Base-by-base conservation (phyloP, 2,797 vertebrate species). In the Anableps anableps region DNA sequence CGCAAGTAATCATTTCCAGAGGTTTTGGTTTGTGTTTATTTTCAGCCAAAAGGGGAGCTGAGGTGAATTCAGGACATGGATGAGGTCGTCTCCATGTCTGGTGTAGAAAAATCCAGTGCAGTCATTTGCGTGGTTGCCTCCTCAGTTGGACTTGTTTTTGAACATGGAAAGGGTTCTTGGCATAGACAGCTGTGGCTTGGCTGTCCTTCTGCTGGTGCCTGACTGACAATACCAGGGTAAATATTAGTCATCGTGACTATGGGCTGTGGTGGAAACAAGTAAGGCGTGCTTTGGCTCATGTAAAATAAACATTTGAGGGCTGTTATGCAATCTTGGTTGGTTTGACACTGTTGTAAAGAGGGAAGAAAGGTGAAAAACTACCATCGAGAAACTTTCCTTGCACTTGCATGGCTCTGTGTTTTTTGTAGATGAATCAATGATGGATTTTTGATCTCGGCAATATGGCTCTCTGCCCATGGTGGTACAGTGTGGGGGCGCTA, bases 151-250 rank as follows among this genome's bases (percentile, higher is more conserved):
- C 81, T 75, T 76, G 84, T 91, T 89, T 70, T 83, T 73, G 83
- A 87, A 91, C 86, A 87, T 80, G 60, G 64, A 85, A 85, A 90
- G 50, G 75, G 82, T 89, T 77, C 71, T 87, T 91, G 90, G 89
- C 88, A n/a, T 74, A 75, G 66, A 86, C 81, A 77, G 83, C 81
- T 92, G 90, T 86, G 94, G 93, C 88, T 94, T 94, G 93, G 94
- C 94, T 73, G 83, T 90, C 83, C 90, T 91, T 36, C 11, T 45
- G 62, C 50, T 85, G 86, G 85, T 88, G 90, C 80, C 85, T 92
- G 34, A 82, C 80, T 91, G 85, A 93, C 88, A 91, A 78, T 78
- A 80, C 82, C 76, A 75, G 91, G 91, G 91, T 85, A 92, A 86
- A 91, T 89, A 86, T 93, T 92, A 94, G 90, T 94, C 94, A 94